These are phyloP conservation scores for Lathamus discolor DNA, from an alignment of 2,113 vertebrate genomes.

Conservation along the genomic window DNA sequence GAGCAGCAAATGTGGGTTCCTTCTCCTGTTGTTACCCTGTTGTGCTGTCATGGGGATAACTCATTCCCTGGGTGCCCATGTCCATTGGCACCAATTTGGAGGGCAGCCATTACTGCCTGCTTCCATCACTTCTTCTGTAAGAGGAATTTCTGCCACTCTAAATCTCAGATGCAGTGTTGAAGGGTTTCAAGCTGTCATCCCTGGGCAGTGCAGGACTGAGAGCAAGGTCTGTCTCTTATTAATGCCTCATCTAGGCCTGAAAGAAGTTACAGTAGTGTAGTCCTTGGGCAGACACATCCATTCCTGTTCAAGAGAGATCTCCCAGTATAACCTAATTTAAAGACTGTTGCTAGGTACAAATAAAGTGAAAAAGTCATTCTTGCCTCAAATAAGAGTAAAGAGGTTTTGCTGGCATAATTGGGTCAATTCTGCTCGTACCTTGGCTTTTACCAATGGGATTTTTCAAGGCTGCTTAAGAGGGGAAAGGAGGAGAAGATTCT, in stretches of 20 bases:
- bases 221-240: background rate
- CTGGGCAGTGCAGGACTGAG: rapidly evolving
- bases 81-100: rapidly evolving
- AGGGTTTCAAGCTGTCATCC: background rate
- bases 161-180: rapidly evolving
- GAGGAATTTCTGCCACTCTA: background rate
- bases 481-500: background rate
- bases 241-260: rapidly evolving
- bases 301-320: background rate
- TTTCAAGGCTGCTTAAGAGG: background rate
- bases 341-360: rapidly evolving
- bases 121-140: rapidly evolving
- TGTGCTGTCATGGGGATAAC: rapidly evolving
- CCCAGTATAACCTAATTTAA: rapidly evolving
- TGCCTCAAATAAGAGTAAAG: background rate
- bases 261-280: rapidly evolving
- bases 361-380: rapidly evolving
- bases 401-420: rapidly evolving
- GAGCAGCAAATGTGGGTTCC: no score
- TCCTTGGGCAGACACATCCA: rapidly evolving
- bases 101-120: background rate
- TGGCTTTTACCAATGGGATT: rapidly evolving
- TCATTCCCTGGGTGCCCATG: rapidly evolving
- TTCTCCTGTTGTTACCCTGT: background rate
- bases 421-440: rapidly evolving